Evolutionary conservation across 1,140 invertebrate genomes (phyloP).

Genomic region (Battus philenor): DNA sequence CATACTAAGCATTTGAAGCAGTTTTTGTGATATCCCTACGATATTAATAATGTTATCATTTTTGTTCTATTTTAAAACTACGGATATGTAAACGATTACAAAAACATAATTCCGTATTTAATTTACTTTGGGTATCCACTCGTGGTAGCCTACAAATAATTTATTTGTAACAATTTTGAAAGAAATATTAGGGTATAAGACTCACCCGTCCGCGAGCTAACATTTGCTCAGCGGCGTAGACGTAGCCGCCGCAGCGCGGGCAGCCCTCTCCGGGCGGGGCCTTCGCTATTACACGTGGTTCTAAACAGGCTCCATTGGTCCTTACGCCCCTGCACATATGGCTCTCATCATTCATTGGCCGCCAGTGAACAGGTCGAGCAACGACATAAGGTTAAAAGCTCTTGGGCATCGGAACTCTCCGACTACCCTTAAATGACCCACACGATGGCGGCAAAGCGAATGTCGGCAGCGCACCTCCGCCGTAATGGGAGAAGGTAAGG

Average conservation of each 20-base stretch:
- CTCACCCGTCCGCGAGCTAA: slow-evolving; percentile 91
- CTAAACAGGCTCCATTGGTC: slow-evolving; percentile 78
- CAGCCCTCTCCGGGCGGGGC: slow-evolving; percentile 92
- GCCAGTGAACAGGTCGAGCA: slow-evolving; percentile 32
- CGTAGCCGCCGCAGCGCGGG: slow-evolving; percentile 92
- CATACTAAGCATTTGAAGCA: slow-evolving; percentile 95
- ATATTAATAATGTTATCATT: slow-evolving; percentile 29
- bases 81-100: too few species aligned
- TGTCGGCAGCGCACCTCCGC: slow-evolving; percentile 70
- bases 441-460: slow-evolving; percentile 61
- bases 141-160: too few species aligned
- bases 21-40: slow-evolving; percentile 90
- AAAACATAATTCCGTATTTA: too few species aligned
- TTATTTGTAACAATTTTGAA: too few species aligned
- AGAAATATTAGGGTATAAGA: slow-evolving; percentile 34
- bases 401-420: slow-evolving; percentile 45
- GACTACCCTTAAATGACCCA: slow-evolving; percentile 44
- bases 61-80: background rate
- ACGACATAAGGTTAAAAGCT: slow-evolving; percentile 68
- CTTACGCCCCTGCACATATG: slow-evolving; percentile 53
- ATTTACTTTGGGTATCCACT: too few species aligned
- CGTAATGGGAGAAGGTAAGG: slow-evolving; percentile 80
- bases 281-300: slow-evolving; percentile 86
- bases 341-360: slow-evolving; percentile 28
- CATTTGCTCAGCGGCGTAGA: slow-evolving; percentile 96